These are phyloP conservation scores for Larimichthys polyactis DNA, from an alignment of 2,113 vertebrate species.

Conservation along the genomic window DNA sequence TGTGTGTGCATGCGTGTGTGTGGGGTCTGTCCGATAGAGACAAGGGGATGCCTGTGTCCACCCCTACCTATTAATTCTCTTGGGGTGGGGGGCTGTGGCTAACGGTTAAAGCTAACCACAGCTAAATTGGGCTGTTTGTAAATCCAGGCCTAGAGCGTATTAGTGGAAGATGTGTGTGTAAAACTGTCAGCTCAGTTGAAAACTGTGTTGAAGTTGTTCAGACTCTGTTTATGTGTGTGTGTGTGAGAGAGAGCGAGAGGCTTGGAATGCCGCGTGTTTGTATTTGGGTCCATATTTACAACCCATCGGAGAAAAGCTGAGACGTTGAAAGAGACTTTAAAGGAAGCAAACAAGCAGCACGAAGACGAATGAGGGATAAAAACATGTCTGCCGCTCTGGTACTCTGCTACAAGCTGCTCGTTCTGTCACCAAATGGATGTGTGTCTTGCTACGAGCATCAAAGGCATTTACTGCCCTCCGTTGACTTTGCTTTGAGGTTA, in stretches of 20 bases:
- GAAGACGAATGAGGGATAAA: constrained; percentile 25
- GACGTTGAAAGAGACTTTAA: constrained; percentile 15
- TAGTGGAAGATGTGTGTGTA: constrained; percentile 50
- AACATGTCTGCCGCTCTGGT: not conserved
- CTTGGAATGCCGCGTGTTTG: constrained; percentile 38
- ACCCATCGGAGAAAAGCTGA: not conserved
- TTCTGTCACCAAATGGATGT: constrained; percentile 16
- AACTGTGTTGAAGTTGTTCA: constrained; percentile 13
- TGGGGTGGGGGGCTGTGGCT: constrained; percentile 67
- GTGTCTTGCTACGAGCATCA: constrained; percentile 5
- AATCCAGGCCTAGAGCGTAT: constrained; percentile 46
- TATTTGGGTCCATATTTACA: constrained; percentile 43
- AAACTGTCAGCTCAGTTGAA: constrained; percentile 49
- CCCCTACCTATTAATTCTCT: constrained; percentile 66
- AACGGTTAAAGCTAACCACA: constrained; percentile 67
- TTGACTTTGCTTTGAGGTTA: not conserved
- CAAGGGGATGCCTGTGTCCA: constrained; percentile 74
- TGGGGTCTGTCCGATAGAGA: constrained; percentile 61
- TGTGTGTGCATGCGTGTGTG: constrained; percentile 42
- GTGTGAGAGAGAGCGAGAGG: not conserved
- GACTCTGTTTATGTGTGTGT: not conserved
- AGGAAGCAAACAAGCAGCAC: constrained; percentile 31
- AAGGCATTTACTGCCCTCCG: constrained; percentile 11
- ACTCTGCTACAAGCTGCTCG: not conserved
- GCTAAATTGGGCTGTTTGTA: constrained; percentile 72